Conservation (phyloP, 2,113 vertebrate genomes). For the Brienomyrus longianalis region DNA sequence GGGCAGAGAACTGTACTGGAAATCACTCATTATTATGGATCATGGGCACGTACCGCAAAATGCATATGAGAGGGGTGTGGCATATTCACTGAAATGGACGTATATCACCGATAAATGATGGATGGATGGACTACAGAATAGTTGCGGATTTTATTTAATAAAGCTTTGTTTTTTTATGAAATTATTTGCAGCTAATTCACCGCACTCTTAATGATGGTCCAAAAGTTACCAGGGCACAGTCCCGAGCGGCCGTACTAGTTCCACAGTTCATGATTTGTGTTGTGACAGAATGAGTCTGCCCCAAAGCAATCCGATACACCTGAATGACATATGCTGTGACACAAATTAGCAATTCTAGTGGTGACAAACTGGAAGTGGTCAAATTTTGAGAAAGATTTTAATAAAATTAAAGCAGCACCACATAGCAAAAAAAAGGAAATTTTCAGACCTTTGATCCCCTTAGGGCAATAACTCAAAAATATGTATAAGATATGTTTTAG, state of each 20-base stretch:
- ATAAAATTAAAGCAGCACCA: neutral
- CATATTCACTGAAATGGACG: neutral
- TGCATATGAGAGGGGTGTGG: too few species aligned
- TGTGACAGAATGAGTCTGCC: neutral
- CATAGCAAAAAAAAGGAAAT: neutral
- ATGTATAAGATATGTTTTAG: neutral
- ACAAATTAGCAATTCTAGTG: neutral
- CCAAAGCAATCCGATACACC: neutral
- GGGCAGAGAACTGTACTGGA: neutral
- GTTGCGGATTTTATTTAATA: neutral
- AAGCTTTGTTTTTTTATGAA: neutral
- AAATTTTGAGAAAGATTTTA: neutral
- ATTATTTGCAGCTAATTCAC: neutral
- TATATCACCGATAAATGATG: neutral
- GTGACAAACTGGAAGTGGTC: neutral
- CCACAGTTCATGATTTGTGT: neutral
- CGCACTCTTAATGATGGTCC: neutral
- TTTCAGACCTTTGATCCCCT: neutral
- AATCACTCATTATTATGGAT: neutral
- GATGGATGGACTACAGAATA: neutral
- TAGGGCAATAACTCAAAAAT: neutral
- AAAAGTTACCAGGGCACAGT: neutral
- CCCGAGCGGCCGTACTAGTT: neutral
- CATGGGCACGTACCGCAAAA: too few species aligned
- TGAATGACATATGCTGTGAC: neutral